Evolutionary conservation across 2,797 vertebrate species (phyloP), one percentile per base, ranked within the genome.

Genomic region (Syndactyla subalaris): DNA sequence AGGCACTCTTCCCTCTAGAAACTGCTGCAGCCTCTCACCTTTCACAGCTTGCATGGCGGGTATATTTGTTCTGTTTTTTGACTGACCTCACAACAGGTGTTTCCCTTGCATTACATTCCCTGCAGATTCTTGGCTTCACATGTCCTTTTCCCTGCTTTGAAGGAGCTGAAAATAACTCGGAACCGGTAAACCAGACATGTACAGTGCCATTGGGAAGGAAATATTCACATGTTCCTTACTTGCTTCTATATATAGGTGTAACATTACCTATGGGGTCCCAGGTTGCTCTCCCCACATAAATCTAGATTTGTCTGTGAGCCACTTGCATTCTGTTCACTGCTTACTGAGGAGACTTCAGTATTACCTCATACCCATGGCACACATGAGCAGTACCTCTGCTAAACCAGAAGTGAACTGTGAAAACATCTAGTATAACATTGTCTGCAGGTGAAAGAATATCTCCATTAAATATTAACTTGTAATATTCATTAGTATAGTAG

Each of bases 61-160:
- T 87, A 9, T 70, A 49, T 59, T 94, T 36, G 17, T 89, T 80
- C 86, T 14, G 4, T 2, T 89, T 81, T 88, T 92, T 59, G 78
- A 65, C 91, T 93, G 93, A 92, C 70, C 72, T 95, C 83, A 67
- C 57, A 92, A 93, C 93, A 96, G 95, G 94, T 96, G 93, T 86
- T 96, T 96, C 95, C 92, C 88, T 89, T 93, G 41, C 54, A 19
- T 93, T 93, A 74, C 79, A 61, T 79, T 94, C 87, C 61, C 72
- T 71, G 68, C 36, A 62, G 84, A 81, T 81, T 93, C 76, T 86
- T 94, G 87, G 92, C 89, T 84, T 91, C 63, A 38, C 26, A 34
- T 49, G 20, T 80, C 14, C 3, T 93, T 95, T 92, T 92, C 41
- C 45, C 26, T 78, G 3, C 89, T 93, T 91, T 41, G 41, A 84